Conservation (phyloP, 1,140 invertebrate species). For the Nebria ingens region DNA sequence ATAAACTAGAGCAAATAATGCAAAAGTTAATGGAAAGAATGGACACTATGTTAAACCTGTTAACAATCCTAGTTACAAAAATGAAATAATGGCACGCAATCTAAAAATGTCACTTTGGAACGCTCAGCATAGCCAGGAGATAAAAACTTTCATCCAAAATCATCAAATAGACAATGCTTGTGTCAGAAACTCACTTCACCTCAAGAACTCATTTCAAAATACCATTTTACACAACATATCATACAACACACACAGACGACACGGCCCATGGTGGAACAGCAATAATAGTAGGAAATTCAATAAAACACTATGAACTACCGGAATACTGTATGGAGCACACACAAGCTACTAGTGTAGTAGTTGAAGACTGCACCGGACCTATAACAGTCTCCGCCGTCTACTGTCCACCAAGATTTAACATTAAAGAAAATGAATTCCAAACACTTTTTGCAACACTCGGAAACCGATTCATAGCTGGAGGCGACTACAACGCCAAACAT, state of each 20-base stretch:
- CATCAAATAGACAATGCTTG: conserved; percentile 22
- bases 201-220: conserved; percentile 16
- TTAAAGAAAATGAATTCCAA: conserved; percentile 22
- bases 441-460: conserved; percentile 28
- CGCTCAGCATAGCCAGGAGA: conserved; percentile 17
- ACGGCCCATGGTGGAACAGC: conserved; percentile 20
- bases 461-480: conserved; percentile 28
- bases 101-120: conserved; percentile 22
- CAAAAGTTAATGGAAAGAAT: conserved; percentile 13
- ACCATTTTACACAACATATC: conserved; percentile 17
- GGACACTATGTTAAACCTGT: conserved; percentile 16
- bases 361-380: conserved; percentile 10
- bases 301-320: conserved; percentile 13
- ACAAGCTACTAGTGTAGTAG: conserved; percentile 18
- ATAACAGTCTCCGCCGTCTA: conserved; percentile 23
- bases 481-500: conserved; percentile 35
- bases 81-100: conserved; percentile 10
- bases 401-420: conserved; percentile 18
- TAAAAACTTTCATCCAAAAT: conserved; percentile 19
- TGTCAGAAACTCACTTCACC: conserved; percentile 24
- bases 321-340: conserved; percentile 15
- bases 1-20: too few relatives aligned
- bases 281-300: conserved; percentile 14
- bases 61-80: conserved; percentile 16
- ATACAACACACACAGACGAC: conserved; percentile 19